phyloP scores from a whole-genome alignment of 2,888 invertebrate genomes.

The Hirtodrosophila trivittata region DNA sequence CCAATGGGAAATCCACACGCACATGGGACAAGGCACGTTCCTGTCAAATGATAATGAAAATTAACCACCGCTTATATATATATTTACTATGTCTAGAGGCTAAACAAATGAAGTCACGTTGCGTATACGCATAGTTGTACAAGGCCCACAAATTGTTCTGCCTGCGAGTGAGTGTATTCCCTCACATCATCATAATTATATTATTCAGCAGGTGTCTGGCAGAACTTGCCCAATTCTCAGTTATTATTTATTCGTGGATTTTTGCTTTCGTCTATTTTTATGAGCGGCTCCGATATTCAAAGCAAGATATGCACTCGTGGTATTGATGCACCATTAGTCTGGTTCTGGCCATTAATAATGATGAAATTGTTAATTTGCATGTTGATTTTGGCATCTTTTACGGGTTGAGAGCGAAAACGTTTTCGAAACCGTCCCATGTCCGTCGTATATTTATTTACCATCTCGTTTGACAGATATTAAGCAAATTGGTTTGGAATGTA shows the following conservation, averaged over 20 bases:
- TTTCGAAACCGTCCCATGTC: slow-evolving; percentile 34
- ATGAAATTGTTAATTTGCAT: slow-evolving; percentile 62
- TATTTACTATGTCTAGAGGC: slow-evolving; percentile 5
- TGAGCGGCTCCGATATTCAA: slow-evolving; percentile 39
- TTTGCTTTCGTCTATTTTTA: slow-evolving; percentile 33
- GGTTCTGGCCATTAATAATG: slow-evolving; percentile 57
- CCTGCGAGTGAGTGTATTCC: neutral
- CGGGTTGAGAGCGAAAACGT: slow-evolving; percentile 49
- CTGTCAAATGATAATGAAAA: slow-evolving; percentile 27
- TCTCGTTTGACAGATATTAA: slow-evolving; percentile 65
- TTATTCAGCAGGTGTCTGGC: slow-evolving; percentile 56
- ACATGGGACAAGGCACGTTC: slow-evolving; percentile 70
- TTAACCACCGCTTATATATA: slow-evolving; percentile 1
- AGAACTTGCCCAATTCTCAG: slow-evolving; percentile 36
- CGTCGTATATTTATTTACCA: slow-evolving; percentile 23
- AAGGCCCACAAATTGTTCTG: neutral
- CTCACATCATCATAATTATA: slow-evolving; percentile 37
- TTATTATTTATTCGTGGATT: slow-evolving; percentile 17
- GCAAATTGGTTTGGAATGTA: slow-evolving; percentile 65
- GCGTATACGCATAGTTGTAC: slow-evolving; percentile 41
- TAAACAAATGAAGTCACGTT: slow-evolving; percentile 39
- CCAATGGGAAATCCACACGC: slow-evolving; percentile 73
- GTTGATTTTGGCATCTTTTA: slow-evolving; percentile 46
- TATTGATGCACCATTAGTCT: slow-evolving; percentile 48
- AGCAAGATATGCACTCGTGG: slow-evolving; percentile 30